Evolutionary conservation across 2,888 invertebrate species (phyloP).

Genomic region (Sminthurides aquaticus): DNA sequence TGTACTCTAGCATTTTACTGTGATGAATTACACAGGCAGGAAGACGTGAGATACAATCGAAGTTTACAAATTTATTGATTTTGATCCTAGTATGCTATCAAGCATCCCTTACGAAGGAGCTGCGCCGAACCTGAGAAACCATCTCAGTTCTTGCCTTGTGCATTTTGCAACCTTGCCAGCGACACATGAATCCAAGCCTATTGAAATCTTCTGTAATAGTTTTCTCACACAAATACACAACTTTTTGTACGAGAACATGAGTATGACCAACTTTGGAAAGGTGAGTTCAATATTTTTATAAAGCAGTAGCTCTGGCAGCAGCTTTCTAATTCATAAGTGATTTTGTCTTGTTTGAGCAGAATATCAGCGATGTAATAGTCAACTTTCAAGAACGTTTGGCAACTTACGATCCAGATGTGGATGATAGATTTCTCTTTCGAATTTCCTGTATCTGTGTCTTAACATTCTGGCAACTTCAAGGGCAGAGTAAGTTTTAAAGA

Average conservation of each 20-base stretch:
- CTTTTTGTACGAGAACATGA: slow-evolving; percentile 33
- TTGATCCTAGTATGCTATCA: slow-evolving; percentile 25
- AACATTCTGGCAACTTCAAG: slow-evolving; percentile 36
- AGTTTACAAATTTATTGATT: neutral
- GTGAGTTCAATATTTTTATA: slow-evolving; percentile 20
- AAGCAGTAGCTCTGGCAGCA: neutral
- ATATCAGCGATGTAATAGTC: slow-evolving; percentile 26
- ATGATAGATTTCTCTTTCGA: slow-evolving; percentile 35
- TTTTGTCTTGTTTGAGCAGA: too few relatives aligned
- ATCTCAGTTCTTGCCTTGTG: slow-evolving; percentile 32
- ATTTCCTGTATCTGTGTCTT: slow-evolving; percentile 33
- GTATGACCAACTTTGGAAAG: slow-evolving; percentile 33
- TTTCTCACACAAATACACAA: slow-evolving; percentile 32
- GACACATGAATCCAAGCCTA: slow-evolving; percentile 29
- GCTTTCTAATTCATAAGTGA: neutral
- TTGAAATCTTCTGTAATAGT: slow-evolving; percentile 33
- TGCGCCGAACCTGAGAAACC: slow-evolving; percentile 30
- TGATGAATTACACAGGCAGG: too few relatives aligned
- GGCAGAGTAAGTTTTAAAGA: slow-evolving; percentile 28
- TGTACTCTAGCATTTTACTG: too few relatives aligned
- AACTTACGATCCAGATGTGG: slow-evolving; percentile 33
- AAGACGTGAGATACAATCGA: neutral
- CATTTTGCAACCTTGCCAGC: slow-evolving; percentile 37
- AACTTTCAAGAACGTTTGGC: slow-evolving; percentile 35
- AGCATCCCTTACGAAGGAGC: slow-evolving; percentile 36